Evolutionary conservation across 2,888 invertebrate genomes (phyloP).

Genomic region (Tenthredo livida): DNA sequence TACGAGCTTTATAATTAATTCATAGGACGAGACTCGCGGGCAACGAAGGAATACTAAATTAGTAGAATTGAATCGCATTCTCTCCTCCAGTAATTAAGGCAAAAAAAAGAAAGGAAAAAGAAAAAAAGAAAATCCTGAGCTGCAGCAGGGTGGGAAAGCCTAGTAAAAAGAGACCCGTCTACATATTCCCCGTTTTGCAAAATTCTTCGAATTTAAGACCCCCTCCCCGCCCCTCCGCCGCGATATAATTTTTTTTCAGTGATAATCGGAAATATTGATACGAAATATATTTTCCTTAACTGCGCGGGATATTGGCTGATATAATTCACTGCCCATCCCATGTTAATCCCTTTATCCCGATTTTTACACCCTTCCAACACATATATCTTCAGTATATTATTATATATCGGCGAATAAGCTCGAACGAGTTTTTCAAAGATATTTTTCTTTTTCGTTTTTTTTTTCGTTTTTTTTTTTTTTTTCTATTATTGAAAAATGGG

Average conservation of each 20-base stretch:
- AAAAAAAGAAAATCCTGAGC: neutral
- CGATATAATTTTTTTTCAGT: neutral
- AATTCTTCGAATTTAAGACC: neutral
- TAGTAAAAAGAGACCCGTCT: neutral
- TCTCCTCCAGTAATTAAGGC: constrained; percentile 33
- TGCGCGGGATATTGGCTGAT: constrained; percentile 14
- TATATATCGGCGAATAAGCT: neutral
- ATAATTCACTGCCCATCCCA: neutral
- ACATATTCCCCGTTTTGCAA: neutral
- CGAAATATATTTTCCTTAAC: constrained; percentile 27
- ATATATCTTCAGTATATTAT: constrained; percentile 7
- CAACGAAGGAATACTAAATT: constrained; percentile 53
- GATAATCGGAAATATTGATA: constrained; percentile 35
- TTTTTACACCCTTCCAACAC: neutral
- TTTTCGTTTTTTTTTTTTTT: neutral
- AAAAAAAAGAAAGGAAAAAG: neutral
- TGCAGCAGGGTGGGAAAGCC: neutral
- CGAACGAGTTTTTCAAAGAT: neutral
- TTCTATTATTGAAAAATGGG: neutral
- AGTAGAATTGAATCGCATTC: constrained; percentile 51
- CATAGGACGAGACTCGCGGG: constrained; percentile 33
- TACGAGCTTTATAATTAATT: constrained; percentile 54
- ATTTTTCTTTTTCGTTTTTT: neutral
- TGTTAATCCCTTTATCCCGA: constrained; percentile 41
- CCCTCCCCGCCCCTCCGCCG: neutral